These are phyloP conservation scores for Notarius quadriscutis DNA, from an alignment of 2,113 vertebrate genomes.

Conservation along the genomic window DNA sequence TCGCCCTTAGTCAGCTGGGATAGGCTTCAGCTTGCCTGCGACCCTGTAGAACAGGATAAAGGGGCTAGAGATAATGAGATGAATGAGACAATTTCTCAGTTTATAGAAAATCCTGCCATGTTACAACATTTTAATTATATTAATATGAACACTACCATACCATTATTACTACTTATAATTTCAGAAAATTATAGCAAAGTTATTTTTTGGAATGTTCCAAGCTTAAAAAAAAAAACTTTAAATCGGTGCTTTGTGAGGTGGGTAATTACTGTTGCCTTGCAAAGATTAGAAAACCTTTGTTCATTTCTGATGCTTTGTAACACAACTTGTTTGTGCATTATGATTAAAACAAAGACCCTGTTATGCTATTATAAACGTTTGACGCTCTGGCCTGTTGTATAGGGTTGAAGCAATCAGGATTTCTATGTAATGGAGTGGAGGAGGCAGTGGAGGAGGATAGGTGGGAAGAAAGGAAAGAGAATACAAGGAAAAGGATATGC, in stretches of 20 bases:
- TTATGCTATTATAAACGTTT: not conserved
- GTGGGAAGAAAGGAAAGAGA: not conserved
- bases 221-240: not conserved
- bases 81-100: not conserved
- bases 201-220: not conserved
- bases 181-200: not conserved
- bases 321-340: constrained; percentile 5
- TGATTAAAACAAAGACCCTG: not conserved
- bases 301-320: constrained; percentile 12
- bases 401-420: constrained; percentile 2
- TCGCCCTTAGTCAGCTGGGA: too few species aligned
- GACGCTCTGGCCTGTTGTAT: not conserved
- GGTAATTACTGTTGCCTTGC: not conserved
- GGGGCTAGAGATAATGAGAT: too few species aligned
- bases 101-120: not conserved
- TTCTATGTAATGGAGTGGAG: constrained; percentile 10
- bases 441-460: not conserved
- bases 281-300: not conserved
- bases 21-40: too few species aligned
- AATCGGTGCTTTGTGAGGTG: not conserved
- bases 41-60: too few species aligned
- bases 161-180: not conserved
- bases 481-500: not conserved
- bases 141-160: not conserved
- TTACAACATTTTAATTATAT: not conserved